Conservation (phyloP, 2,888 invertebrate genomes). For the Chaitophorus viminalis region DNA sequence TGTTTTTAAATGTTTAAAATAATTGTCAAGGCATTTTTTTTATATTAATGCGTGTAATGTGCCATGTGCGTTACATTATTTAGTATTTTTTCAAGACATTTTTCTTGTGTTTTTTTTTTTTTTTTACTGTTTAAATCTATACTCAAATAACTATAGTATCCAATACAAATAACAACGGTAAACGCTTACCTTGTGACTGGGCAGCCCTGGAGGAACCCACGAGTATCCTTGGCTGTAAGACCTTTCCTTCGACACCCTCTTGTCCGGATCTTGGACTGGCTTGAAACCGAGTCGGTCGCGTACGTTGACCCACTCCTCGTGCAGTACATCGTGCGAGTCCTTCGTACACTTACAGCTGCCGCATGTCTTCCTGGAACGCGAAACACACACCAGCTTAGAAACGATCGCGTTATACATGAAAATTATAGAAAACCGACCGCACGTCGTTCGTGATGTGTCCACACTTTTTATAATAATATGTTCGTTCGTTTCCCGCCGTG, state of each 20-base stretch:
- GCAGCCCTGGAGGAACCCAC: slow-evolving; percentile 75
- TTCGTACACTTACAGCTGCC: slow-evolving; percentile 91
- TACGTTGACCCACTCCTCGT: slow-evolving; percentile 85
- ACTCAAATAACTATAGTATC: too few species aligned
- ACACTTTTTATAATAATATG: too few species aligned
- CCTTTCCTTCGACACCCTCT: slow-evolving; percentile 73
- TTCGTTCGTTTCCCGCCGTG: background rate
- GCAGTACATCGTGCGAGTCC: slow-evolving; percentile 88
- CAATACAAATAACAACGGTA: background rate
- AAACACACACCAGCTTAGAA: background rate
- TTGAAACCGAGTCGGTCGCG: slow-evolving; percentile 78
- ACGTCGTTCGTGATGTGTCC: background rate
- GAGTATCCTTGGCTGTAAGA: slow-evolving; percentile 73
- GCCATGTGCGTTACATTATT: too few species aligned
- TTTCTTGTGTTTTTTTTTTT: too few species aligned
- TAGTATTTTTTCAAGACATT: too few species aligned
- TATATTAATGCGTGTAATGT: too few species aligned
- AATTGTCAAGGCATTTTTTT: too few species aligned
- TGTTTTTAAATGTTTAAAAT: too few species aligned
- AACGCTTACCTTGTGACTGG: slow-evolving; percentile 65
- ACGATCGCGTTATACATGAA: background rate
- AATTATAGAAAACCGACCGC: background rate
- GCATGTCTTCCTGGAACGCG: slow-evolving; percentile 85
- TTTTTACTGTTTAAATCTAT: too few species aligned
- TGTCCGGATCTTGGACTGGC: slow-evolving; percentile 70